These are phyloP conservation scores for Macropus fuliginosus DNA, from an alignment of 2,797 vertebrate genomes.

Conservation along the genomic window DNA sequence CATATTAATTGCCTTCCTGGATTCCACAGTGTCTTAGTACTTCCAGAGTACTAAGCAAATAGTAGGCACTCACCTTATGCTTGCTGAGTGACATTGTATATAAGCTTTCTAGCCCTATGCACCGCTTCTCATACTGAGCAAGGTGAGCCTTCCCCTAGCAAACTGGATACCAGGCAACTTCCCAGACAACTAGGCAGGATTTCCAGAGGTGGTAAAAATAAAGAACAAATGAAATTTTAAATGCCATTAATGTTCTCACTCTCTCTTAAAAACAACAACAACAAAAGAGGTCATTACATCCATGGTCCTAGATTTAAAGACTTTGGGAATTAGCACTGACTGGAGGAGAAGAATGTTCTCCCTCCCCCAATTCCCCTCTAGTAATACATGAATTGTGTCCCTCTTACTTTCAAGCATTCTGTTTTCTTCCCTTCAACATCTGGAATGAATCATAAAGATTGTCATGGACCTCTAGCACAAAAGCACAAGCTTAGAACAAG, in stretches of 20 bases:
- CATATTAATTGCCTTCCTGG: background rate
- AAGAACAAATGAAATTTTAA: background rate
- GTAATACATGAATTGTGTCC: background rate
- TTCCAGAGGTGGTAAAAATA: background rate
- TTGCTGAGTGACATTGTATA: background rate
- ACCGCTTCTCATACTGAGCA: background rate
- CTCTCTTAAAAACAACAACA: conserved; percentile 1
- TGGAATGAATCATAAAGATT: conserved; percentile 5
- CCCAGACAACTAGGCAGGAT: background rate
- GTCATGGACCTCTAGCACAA: background rate
- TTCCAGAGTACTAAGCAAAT: background rate
- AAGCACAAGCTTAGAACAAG: background rate
- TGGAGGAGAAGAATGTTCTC: background rate
- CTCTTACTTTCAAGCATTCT: background rate
- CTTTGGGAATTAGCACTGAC: background rate
- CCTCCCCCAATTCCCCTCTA: background rate
- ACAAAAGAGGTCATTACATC: background rate
- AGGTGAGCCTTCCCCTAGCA: background rate
- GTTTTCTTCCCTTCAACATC: background rate
- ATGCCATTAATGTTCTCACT: background rate
- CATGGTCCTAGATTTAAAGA: background rate
- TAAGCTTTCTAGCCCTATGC: background rate
- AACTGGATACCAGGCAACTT: background rate
- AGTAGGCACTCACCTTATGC: background rate
- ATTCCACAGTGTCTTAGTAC: background rate